Percentiles rank a stretch among this genome's conserved stretches.
phyloP scores from a whole-genome alignment of 1,140 invertebrate genomes.

The Harlomillsia oculata region DNA sequence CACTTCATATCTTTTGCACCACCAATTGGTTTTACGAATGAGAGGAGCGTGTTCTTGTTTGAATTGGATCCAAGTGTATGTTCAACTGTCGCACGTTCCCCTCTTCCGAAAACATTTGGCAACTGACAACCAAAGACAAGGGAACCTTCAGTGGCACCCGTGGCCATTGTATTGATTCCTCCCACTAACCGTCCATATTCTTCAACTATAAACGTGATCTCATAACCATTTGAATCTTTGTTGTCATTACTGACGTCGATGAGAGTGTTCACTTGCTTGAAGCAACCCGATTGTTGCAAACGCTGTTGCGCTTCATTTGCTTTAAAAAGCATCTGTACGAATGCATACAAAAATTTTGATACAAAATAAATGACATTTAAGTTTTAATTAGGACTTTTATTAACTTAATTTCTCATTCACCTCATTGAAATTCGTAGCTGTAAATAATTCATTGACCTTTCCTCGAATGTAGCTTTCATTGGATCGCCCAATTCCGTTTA shows the following conservation, averaged over 20 bases:
- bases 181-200: conserved; percentile 64
- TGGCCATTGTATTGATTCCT: conserved; percentile 63
- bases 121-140: conserved; percentile 57
- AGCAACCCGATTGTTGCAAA: conserved; percentile 68
- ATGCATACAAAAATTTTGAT: neutral
- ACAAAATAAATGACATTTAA: neutral
- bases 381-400: neutral
- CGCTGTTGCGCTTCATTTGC: conserved; percentile 51
- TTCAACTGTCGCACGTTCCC: conserved; percentile 63
- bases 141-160: conserved; percentile 77
- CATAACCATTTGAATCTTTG: no score
- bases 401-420: conserved; percentile 49
- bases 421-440: conserved; percentile 49
- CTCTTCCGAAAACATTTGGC: conserved; percentile 72
- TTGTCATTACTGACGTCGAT: conserved; percentile 71
- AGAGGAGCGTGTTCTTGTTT: no score
- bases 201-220: conserved; percentile 69
- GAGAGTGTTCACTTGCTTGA: conserved; percentile 64
- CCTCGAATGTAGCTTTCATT: conserved; percentile 71
- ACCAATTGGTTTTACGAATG: no score
- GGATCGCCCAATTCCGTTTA: conserved; percentile 69
- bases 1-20: no score
- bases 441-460: conserved; percentile 61
- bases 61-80: no score
- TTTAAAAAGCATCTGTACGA: conserved; percentile 41